phyloP scores from a whole-genome alignment of 2,113 vertebrate genomes.

The Passer montanus region DNA sequence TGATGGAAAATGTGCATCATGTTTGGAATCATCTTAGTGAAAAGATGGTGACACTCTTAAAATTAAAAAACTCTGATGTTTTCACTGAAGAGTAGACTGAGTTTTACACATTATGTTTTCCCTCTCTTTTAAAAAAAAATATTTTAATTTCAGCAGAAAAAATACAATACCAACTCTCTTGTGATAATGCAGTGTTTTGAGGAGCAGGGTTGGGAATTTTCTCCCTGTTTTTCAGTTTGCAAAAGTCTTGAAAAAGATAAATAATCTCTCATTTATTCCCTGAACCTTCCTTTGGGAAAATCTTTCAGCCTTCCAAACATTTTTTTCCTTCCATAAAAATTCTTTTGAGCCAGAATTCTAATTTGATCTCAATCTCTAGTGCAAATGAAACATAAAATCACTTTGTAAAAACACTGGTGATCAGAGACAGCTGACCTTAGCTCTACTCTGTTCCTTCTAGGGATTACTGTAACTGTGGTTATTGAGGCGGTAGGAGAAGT shows the following conservation, averaged over 20 bases:
- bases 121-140: neutral
- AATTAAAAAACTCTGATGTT: neutral
- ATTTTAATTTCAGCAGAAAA: neutral
- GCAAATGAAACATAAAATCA: neutral
- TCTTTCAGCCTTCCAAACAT: neutral
- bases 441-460: neutral
- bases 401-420: neutral
- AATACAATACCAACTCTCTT: neutral
- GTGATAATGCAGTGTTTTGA: neutral
- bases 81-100: neutral
- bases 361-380: neutral
- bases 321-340: neutral
- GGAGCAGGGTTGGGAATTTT: neutral
- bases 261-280: neutral
- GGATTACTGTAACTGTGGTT: neutral
- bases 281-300: neutral
- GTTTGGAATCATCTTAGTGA: neutral
- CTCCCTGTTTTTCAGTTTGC: neutral
- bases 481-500: neutral
- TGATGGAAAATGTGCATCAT: neutral
- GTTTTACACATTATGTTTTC: neutral
- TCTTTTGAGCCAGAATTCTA: neutral
- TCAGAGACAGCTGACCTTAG: neutral
- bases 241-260: neutral
- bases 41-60: neutral